phyloP scores from a whole-genome alignment of 2,888 invertebrate genomes.

The Drosophila differens region DNA sequence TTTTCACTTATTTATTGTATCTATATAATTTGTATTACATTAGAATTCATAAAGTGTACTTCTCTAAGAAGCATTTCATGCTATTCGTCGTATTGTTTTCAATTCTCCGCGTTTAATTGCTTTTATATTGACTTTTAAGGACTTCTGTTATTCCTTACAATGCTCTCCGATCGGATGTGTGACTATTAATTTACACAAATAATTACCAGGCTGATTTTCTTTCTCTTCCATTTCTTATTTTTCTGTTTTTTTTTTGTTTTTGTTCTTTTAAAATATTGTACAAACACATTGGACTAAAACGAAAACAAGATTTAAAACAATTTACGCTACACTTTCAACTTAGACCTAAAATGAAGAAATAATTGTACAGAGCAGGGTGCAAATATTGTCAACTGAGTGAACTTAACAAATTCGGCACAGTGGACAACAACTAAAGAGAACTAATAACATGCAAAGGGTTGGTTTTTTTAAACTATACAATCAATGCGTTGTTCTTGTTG shows the following conservation, averaged over 20 bases:
- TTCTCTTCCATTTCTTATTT: neutral
- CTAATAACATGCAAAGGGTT: slow-evolving; percentile 39
- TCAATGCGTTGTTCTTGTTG: slow-evolving; percentile 36
- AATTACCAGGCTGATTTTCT: slow-evolving; percentile 36
- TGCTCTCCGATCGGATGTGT: slow-evolving; percentile 30
- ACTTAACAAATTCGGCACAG: slow-evolving; percentile 23
- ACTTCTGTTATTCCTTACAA: slow-evolving; percentile 18
- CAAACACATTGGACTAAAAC: slow-evolving; percentile 76
- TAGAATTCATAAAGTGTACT: slow-evolving; percentile 60
- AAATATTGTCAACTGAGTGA: slow-evolving; percentile 43
- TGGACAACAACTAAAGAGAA: slow-evolving; percentile 41
- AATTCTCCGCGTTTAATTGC: slow-evolving; percentile 70
- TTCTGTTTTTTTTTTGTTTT: slow-evolving; percentile 12
- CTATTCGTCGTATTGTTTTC: slow-evolving; percentile 76
- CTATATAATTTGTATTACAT: slow-evolving; percentile 63
- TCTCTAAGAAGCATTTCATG: slow-evolving; percentile 76
- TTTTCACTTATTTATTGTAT: slow-evolving; percentile 69
- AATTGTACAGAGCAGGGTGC: slow-evolving; percentile 65
- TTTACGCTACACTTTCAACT: slow-evolving; percentile 68
- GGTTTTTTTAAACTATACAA: slow-evolving; percentile 58
- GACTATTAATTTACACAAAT: slow-evolving; percentile 54
- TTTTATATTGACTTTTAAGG: slow-evolving; percentile 57
- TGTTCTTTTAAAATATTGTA: slow-evolving; percentile 55
- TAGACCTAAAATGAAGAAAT: slow-evolving; percentile 56
- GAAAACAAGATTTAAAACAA: slow-evolving; percentile 71